phyloP scores from a whole-genome alignment of 1,140 invertebrate species.

The Drosophila leontia region DNA sequence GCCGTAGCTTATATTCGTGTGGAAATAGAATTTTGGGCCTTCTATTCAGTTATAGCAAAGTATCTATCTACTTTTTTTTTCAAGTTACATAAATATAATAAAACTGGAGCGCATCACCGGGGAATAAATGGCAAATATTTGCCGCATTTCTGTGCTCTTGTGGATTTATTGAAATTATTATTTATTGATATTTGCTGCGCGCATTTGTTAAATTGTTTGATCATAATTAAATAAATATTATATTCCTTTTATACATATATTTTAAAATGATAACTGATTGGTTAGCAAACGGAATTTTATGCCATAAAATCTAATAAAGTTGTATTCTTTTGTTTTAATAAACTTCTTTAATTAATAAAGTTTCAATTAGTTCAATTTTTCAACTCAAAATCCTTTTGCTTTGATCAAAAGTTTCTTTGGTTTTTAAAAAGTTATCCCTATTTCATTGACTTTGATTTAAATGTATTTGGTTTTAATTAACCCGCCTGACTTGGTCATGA shows the following conservation, averaged over 20 bases:
- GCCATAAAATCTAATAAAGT: not conserved
- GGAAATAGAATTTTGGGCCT: slow-evolving; percentile 20
- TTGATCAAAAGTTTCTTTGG: not conserved
- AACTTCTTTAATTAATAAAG: not conserved
- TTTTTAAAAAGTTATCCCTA: not conserved
- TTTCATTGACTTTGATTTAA: not conserved
- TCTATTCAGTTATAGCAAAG: not conserved
- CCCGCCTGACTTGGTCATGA: not conserved
- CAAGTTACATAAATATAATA: slow-evolving; percentile 9
- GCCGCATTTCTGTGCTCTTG: slow-evolving; percentile 9
- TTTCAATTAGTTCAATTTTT: not conserved
- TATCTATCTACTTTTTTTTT: not conserved
- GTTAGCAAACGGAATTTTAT: not conserved
- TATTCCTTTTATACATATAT: no score
- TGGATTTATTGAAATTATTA: slow-evolving; percentile 54
- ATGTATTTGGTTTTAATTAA: not conserved
- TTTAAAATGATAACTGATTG: not conserved
- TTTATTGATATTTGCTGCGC: slow-evolving; percentile 37
- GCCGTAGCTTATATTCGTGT: slow-evolving; percentile 39
- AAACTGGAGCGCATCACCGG: slow-evolving; percentile 15
- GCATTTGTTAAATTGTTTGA: slow-evolving; percentile 40
- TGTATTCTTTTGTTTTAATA: not conserved
- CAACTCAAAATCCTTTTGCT: not conserved
- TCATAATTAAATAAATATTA: slow-evolving; percentile 11
- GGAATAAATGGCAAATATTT: slow-evolving; percentile 37